Base-by-base conservation (phyloP, 1,140 invertebrate genomes). In the Philotrypesis tridentata region DNA sequence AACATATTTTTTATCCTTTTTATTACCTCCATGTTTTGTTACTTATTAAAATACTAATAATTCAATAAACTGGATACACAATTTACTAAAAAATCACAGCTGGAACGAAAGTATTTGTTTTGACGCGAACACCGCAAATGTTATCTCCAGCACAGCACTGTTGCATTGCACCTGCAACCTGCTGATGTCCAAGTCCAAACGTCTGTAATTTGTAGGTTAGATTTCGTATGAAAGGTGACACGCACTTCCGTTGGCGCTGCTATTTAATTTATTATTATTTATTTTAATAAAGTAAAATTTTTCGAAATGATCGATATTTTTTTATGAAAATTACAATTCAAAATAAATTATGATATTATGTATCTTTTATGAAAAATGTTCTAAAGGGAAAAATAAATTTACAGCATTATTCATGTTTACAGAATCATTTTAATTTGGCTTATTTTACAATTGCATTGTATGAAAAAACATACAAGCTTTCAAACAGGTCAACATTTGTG, bases 381-480 rank as follows among this genome's bases (percentile, higher is more conserved):
- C 2, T 37, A 55, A 1, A 71, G n/a, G 43, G 48, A 31, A 63
- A 40, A 71, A 43, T 71, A 11, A 2, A 70, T 68, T 71, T 17
- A 71, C 60, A n/a, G 27, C 33, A 68, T 31, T 31, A 33, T 77
- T 9, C 8, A 68, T 43, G 60, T 73, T 73, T 55, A 75, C 48
- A 82, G 63, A 77, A 63, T 79, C 85, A 76, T 84, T 87, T 85
- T 86, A 86, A 83, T 89, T 86, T 83, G 85, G 23, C 12, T 78
- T 87, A 87, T 86, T 61, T 86, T 88, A 87, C 83, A 88, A 82
- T 81, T 86, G 83, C 71, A 87, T 81, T 85, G 80, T 87, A 87
- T 84, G 84, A 87, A 87, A 83, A 87, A 86, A 83, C 79, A 83
- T 79, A 77, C 81, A 78, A 65, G 9, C 67, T 73, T 33, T 82